Base-by-base conservation (phyloP, 1,140 invertebrate genomes). In the Aplysia californica region DNA sequence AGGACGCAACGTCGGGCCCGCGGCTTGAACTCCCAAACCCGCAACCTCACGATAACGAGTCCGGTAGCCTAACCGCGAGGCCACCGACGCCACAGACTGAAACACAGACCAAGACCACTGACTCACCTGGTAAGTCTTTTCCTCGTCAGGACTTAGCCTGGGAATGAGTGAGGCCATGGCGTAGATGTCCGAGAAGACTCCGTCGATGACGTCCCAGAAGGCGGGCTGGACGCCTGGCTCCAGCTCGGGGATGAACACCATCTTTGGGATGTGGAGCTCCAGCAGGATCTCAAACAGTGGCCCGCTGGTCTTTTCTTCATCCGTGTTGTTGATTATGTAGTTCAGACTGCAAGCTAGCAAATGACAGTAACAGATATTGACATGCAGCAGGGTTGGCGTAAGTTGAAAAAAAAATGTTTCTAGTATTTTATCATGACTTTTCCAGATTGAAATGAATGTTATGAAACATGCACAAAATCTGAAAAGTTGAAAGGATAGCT, bases 291-390 rank as follows among this genome's bases (percentile, higher is more conserved):
- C 94, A 82, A 98, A 94, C n/a, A 98, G 89, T 2, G 96, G 94
- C 29, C 94, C 92, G 38, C 94, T 92, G 55, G 93, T 92, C 78
- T 94, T 93, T 23, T 93, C 92, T 0, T 93, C 90, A 88, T 97
- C 95, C 92, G 98, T 98, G 84, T 98, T 95, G 82, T 98, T 96
- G 3, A 95, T 92, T 50, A 99, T 89, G 87, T 97, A 98, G 59
- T 94, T 94, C 75, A 98, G 91, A 87, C 95, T 96, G 79, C 89
- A 92, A 90, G 89, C 80, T 59, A 31, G 23, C 39, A 1, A 50
- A 67, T n/a, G n/a, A n/a, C n/a, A n/a, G n/a, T n/a, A n/a, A n/a
- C n/a, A n/a, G n/a, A n/a, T n/a, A n/a, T n/a, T n/a, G n/a, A n/a
- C n/a, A n/a, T n/a, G n/a, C n/a, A n/a, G n/a, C n/a, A n/a, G n/a